Conservation (phyloP, 2,797 vertebrate species). For the Propithecus perrieri region DNA sequence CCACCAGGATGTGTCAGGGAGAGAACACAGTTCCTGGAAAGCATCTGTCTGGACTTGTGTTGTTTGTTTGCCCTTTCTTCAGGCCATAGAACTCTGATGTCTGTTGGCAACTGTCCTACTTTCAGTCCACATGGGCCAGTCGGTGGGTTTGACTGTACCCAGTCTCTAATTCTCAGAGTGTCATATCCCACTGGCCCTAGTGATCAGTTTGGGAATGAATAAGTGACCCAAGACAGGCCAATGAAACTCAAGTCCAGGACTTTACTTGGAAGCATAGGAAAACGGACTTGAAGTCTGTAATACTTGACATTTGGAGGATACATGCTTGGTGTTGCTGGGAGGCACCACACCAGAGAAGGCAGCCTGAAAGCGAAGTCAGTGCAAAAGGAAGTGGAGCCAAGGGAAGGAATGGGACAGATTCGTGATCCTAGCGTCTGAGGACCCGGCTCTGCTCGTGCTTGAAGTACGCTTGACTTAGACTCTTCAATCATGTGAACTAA, state of each 20-base stretch:
- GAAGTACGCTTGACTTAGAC: neutral
- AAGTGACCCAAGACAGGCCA: neutral
- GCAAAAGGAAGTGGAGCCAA: neutral
- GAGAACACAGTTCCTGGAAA: neutral
- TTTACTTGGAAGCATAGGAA: neutral
- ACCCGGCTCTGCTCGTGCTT: fast-evolving
- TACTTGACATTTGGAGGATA: neutral
- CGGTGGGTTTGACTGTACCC: neutral
- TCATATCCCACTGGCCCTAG: neutral
- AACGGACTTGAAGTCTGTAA: neutral
- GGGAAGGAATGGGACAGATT: neutral
- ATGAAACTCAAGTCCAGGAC: neutral
- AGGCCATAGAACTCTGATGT: neutral
- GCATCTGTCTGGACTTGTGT: neutral
- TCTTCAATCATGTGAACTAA: neutral
- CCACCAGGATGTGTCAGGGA: neutral
- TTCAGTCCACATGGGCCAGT: neutral
- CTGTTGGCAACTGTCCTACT: neutral
- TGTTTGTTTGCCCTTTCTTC: neutral
- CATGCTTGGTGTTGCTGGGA: neutral
- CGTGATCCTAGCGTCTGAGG: neutral
- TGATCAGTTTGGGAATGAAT: neutral
- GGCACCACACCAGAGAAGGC: neutral
- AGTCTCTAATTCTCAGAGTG: neutral
- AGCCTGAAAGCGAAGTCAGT: neutral